A percentile compares a stretch with the other conserved stretches of the same genome.
Evolutionary conservation across 2,888 invertebrate genomes (phyloP).

Genomic region (Trissolcus japonicus): DNA sequence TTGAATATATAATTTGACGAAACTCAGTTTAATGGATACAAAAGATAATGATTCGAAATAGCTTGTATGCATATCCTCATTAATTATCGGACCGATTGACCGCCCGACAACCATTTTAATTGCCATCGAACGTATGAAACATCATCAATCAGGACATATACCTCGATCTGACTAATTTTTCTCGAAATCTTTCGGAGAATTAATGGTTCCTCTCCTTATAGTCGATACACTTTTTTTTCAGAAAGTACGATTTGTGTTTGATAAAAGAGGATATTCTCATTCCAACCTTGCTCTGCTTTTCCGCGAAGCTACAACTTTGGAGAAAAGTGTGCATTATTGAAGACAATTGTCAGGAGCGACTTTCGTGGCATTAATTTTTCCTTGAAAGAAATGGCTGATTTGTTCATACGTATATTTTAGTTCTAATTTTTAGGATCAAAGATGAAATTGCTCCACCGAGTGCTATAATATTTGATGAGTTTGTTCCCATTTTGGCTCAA

Average conservation of each 20-base stretch:
- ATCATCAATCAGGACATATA: neutral
- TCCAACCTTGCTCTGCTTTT: constrained; percentile 11
- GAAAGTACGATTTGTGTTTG: constrained; percentile 9
- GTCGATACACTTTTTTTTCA: constrained; percentile 1
- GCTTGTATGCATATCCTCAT: too few species aligned
- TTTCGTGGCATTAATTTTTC: constrained; percentile 40
- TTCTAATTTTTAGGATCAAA: constrained; percentile 38
- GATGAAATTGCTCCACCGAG: constrained; percentile 31
- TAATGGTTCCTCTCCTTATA: constrained; percentile 7
- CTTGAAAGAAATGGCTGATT: constrained; percentile 39
- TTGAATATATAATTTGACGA: neutral
- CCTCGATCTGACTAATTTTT: constrained; percentile 1
- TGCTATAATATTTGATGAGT: constrained; percentile 49
- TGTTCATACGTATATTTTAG: constrained; percentile 37
- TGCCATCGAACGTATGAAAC: constrained; percentile 3
- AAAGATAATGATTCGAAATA: too few species aligned
- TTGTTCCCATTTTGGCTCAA: constrained; percentile 36
- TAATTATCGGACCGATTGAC: too few species aligned
- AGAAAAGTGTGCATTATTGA: constrained; percentile 43
- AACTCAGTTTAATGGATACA: constrained; percentile 1
- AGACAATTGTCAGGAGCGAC: constrained; percentile 33
- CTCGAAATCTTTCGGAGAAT: neutral
- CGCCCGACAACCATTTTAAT: constrained; percentile 1
- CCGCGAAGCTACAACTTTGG: constrained; percentile 21
- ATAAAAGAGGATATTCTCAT: constrained; percentile 6